A percentile compares a stretch with the other conserved stretches of the same genome.
These are phyloP conservation scores for Stenopsyche tienmushanensis DNA, from an alignment of 1,140 invertebrate genomes.

Conservation along the genomic window DNA sequence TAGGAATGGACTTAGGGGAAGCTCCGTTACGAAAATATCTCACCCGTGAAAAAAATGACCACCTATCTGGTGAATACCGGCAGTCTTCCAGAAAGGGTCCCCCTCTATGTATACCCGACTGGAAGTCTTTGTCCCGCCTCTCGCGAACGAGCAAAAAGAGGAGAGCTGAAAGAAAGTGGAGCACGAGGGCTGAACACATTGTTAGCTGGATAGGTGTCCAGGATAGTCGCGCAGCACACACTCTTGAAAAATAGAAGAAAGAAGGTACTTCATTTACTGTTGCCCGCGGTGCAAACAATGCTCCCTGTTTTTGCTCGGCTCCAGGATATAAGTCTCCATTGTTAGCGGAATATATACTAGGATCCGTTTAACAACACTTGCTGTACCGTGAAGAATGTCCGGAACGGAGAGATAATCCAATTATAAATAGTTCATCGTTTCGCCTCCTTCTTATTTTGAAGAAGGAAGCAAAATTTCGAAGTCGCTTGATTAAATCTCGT, in stretches of 20 bases:
- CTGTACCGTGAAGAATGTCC: neutral
- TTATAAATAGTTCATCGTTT: constrained; percentile 5
- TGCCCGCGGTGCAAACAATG: constrained; percentile 30
- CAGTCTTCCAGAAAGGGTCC: too few species aligned
- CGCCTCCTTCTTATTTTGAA: neutral
- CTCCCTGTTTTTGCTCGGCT: too few species aligned
- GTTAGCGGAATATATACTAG: constrained; percentile 19
- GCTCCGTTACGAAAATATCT: too few species aligned
- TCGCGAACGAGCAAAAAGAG: neutral
- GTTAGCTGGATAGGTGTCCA: constrained; percentile 12
- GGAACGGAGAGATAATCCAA: neutral
- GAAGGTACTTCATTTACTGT: constrained; percentile 26
- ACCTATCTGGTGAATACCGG: too few species aligned
- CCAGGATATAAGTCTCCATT: constrained; percentile 8
- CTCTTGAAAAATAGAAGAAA: constrained; percentile 21
- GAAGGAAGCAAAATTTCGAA: too few species aligned
- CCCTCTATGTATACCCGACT: too few species aligned
- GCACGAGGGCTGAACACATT: constrained; percentile 14
- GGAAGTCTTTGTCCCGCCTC: neutral
- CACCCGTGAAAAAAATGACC: too few species aligned
- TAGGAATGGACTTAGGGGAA: too few species aligned
- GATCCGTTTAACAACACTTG: constrained; percentile 15
- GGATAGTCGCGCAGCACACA: neutral
- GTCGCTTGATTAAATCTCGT: neutral
- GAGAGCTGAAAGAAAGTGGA: constrained; percentile 4